Evolutionary conservation across 2,888 invertebrate species (phyloP).

Genomic region (Hyposoter didymator): DNA sequence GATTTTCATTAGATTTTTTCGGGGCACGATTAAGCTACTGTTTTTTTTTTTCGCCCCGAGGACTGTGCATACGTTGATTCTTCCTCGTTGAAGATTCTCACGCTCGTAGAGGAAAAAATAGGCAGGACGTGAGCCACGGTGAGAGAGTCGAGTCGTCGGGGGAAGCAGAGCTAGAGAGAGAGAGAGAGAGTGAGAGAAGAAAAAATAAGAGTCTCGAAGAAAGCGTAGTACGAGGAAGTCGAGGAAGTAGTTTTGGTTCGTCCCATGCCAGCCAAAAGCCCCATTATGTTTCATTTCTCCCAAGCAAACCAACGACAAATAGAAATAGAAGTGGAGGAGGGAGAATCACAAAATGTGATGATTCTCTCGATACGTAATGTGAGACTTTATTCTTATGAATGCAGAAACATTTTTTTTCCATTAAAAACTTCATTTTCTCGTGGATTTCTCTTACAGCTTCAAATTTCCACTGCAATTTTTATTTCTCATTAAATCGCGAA

Average conservation of each 20-base stretch:
- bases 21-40: slow-evolving; percentile 12
- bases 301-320: slow-evolving; percentile 1
- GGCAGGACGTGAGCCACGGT: slow-evolving; percentile 41
- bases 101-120: slow-evolving; percentile 56
- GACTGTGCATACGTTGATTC: slow-evolving; percentile 29
- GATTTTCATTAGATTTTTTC: slow-evolving; percentile 29
- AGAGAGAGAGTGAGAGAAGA: slow-evolving; percentile 64
- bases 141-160: slow-evolving; percentile 42
- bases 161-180: slow-evolving; percentile 50
- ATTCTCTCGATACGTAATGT: slow-evolving; percentile 42
- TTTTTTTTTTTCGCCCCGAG: slow-evolving; percentile 18
- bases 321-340: neutral
- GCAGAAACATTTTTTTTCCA: slow-evolving; percentile 14
- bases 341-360: slow-evolving; percentile 20
- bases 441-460: slow-evolving; percentile 8
- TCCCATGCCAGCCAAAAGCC: slow-evolving; percentile 40
- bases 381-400: slow-evolving; percentile 23
- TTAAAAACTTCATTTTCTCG: neutral
- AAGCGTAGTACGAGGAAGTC: slow-evolving; percentile 65
- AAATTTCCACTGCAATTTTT: slow-evolving; percentile 4
- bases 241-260: slow-evolving; percentile 56
- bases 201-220: slow-evolving; percentile 67
- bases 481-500: neutral
- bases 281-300: slow-evolving; percentile 46
- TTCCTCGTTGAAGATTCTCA: slow-evolving; percentile 57